Evolutionary conservation across 1,140 invertebrate species (phyloP), one percentile per base, ranked within the genome.

Genomic region (Drosophila repletoides): DNA sequence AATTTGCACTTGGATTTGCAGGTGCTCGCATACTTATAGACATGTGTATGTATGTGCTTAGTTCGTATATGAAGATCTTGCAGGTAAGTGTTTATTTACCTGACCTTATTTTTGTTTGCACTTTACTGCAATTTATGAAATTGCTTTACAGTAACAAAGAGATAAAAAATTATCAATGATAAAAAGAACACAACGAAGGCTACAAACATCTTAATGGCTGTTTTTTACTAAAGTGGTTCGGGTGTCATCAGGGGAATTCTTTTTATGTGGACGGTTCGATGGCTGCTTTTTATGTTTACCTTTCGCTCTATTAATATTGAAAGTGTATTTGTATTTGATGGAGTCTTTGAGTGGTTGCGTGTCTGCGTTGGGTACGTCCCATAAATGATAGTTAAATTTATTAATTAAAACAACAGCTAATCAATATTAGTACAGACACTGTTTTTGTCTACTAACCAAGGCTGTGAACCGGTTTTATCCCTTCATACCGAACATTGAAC

Each of bases 141-240:
- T 86, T 86, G 75, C 51, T 68, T 86, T 71, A 60, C 68, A 58
- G 71, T 61, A 19, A 87, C 49, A 41, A 86, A 68, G 15, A 83
- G 79, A 88, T 72, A 88, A 83, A 77, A 79, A 55, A 72, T 41
- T 51, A 83, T 58, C 59, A 83, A 66, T 40, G 68, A 80, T 69
- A 83, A 69, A 63, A 77, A 63, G 52, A 88, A 72, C 12, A 75
- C 73, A 36, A 41, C 48, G 28, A 88, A 76, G 17, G 71, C 71
- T 7, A 75, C 64, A 43, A 75, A 63, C 70, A 88, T 83, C 70
- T 68, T 55, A 36, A 36, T 7, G 14, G 24, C 12, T 6, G 10
- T 33, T 17, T 41, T 56, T 33, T 12, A 53, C 41, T 36, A 14
- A 15, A 52, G 24, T 63, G 38, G 5, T 19, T 46, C 28, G n/a